phyloP scores from a whole-genome alignment of 92 coral and sea anemone species.

The Zoanthus gigantus region DNA sequence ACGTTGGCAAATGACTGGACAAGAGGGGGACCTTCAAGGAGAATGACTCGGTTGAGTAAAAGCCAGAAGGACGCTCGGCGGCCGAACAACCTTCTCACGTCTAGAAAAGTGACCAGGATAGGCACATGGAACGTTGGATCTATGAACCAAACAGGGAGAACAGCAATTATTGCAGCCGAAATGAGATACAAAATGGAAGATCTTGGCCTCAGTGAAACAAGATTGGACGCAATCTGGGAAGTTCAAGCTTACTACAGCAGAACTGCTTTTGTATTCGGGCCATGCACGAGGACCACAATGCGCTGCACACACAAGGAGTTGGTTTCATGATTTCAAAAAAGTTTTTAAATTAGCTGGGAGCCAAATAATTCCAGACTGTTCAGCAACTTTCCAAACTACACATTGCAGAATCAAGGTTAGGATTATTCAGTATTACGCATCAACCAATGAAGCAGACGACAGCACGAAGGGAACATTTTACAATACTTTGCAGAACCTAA shows the following conservation, averaged over 20 bases:
- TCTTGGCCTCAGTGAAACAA: background rate
- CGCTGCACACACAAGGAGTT: background rate
- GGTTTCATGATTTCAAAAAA: background rate
- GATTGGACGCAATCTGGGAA: background rate
- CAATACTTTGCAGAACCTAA: background rate
- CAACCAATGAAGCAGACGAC: conserved; percentile 28
- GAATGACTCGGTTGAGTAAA: background rate
- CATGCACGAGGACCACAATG: background rate
- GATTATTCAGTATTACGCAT: conserved; percentile 15
- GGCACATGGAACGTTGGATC: conserved; percentile 4
- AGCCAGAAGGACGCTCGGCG: background rate
- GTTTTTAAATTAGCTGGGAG: background rate
- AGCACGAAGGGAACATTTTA: conserved; percentile 5
- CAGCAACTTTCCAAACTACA: background rate
- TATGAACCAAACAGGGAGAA: background rate
- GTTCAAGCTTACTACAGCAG: background rate
- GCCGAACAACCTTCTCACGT: background rate
- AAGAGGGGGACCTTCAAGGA: background rate
- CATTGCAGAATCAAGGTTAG: background rate
- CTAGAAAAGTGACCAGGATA: background rate
- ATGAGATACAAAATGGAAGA: background rate
- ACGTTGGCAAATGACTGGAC: background rate
- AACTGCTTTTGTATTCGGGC: background rate
- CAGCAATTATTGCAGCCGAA: background rate
- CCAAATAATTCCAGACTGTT: background rate